A percentile compares a stretch with the other conserved stretches of the same genome.
Evolutionary conservation across 1,140 invertebrate genomes (phyloP).

Genomic region (Macrobrachium nipponense): DNA sequence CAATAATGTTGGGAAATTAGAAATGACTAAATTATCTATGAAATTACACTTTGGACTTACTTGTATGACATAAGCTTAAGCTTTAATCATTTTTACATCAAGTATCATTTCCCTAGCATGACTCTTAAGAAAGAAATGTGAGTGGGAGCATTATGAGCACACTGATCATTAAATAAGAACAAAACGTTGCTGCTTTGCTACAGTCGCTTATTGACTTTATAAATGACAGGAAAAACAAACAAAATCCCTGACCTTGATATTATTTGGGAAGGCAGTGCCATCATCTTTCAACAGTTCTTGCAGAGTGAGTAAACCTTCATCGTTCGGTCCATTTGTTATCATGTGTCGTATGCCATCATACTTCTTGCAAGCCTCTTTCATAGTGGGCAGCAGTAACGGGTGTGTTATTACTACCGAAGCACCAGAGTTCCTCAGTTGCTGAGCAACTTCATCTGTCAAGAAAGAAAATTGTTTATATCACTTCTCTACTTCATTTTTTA

Average conservation of each 20-base stretch:
- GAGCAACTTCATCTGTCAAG: slow-evolving; percentile 43
- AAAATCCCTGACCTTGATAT: slow-evolving; percentile 19
- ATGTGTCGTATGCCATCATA: slow-evolving; percentile 23
- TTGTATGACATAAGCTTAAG: too few species aligned
- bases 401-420: slow-evolving; percentile 35
- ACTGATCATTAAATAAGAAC: too few species aligned
- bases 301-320: slow-evolving; percentile 11
- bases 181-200: too few species aligned
- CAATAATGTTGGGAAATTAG: too few species aligned
- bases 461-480: background rate
- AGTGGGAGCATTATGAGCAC: too few species aligned
- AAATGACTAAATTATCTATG: too few species aligned
- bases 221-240: too few species aligned
- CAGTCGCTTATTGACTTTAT: too few species aligned
- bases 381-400: background rate
- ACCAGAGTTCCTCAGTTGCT: slow-evolving; percentile 14
- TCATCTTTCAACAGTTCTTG: slow-evolving; percentile 44
- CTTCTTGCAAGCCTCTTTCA: slow-evolving; percentile 34
- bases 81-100: too few species aligned
- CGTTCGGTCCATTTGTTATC: slow-evolving; percentile 21
- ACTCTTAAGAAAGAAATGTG: too few species aligned
- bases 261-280: slow-evolving; percentile 38
- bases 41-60: too few species aligned
- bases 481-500: background rate
- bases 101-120: too few species aligned